phyloP scores from a whole-genome alignment of 2,888 invertebrate genomes.

The Diachrysia chrysitis region DNA sequence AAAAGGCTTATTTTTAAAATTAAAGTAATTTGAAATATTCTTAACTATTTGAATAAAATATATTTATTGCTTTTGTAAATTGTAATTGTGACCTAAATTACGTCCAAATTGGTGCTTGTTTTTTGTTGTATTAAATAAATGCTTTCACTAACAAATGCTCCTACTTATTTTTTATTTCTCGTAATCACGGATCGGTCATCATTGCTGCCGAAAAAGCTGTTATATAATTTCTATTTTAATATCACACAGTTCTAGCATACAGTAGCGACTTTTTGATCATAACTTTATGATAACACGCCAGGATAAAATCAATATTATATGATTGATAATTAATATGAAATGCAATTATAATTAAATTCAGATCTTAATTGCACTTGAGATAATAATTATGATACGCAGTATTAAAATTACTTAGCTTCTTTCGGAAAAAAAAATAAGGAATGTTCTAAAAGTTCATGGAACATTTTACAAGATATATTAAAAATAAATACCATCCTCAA shows the following conservation, averaged over 20 bases:
- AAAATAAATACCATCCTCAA: neutral
- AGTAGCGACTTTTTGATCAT: slow-evolving; percentile 34
- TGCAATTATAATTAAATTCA: neutral
- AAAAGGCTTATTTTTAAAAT: too few species aligned
- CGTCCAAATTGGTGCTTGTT: neutral
- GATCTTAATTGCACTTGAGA: neutral
- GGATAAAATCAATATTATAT: too few species aligned
- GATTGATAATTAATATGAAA: neutral
- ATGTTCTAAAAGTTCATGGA: too few species aligned
- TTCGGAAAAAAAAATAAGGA: too few species aligned
- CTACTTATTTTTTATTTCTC: neutral
- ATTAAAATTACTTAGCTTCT: too few species aligned
- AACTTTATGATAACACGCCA: neutral
- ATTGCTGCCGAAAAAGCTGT: slow-evolving; percentile 25
- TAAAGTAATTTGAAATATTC: too few species aligned
- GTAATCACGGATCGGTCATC: slow-evolving; percentile 8
- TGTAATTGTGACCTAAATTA: neutral
- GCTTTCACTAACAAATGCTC: neutral
- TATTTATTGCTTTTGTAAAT: neutral
- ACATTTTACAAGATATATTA: too few species aligned
- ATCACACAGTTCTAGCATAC: slow-evolving; percentile 29
- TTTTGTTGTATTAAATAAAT: neutral
- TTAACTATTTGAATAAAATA: neutral
- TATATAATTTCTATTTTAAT: slow-evolving; percentile 44
- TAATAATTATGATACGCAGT: neutral